Conservation (phyloP, 1,140 invertebrate species). For the Oreohelix idahoensis region DNA sequence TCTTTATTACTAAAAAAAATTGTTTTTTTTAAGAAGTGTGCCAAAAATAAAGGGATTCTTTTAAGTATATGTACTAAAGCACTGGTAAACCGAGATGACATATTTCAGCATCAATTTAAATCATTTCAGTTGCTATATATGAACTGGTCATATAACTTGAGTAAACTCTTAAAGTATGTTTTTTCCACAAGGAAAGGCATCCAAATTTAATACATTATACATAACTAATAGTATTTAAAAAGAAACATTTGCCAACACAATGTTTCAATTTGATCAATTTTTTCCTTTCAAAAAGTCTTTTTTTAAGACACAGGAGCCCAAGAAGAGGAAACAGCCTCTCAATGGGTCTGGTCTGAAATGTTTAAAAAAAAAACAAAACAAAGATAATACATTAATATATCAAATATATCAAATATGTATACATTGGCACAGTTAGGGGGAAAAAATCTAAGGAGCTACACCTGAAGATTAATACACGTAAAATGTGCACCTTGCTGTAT, state of each 20-base stretch:
- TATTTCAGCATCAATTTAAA: background rate
- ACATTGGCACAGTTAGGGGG: conserved; percentile 31
- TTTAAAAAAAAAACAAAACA: background rate
- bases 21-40: no score
- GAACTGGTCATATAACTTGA: background rate
- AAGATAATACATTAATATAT: background rate
- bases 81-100: background rate
- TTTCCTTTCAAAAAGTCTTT: no score
- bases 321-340: conserved; percentile 10
- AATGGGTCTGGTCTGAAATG: background rate
- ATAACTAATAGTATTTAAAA: background rate
- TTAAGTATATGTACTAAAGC: no score
- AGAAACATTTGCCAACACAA: background rate
- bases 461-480: conserved; percentile 19
- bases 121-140: background rate
- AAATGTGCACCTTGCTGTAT: conserved; percentile 24
- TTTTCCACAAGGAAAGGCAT: background rate
- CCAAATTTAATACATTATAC: background rate
- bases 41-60: no score
- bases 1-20: background rate
- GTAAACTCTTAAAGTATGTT: background rate
- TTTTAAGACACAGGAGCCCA: background rate
- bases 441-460: conserved; percentile 20
- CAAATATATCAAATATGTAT: background rate
- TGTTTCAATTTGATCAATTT: background rate